phyloP scores from a whole-genome alignment of 1,140 invertebrate genomes.

The Hylyphantes graminicola region DNA sequence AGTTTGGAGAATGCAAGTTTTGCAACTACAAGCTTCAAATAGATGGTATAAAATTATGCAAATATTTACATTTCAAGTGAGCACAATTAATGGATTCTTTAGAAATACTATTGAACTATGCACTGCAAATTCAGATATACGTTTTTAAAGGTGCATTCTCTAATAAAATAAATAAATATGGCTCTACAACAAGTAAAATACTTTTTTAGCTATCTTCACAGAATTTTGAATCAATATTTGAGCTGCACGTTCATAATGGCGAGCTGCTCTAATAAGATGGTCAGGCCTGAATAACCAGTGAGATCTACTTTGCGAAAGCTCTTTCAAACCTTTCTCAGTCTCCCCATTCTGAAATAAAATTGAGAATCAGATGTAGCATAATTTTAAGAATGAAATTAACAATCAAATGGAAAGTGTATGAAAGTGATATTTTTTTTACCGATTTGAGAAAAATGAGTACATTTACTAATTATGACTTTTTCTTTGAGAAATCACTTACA shows the following conservation, averaged over 20 bases:
- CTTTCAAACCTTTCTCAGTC: conserved; percentile 65
- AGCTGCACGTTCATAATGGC: conserved; percentile 72
- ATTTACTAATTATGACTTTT: no score
- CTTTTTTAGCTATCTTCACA: conserved; percentile 68
- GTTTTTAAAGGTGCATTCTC: no score
- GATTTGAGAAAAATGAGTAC: no score
- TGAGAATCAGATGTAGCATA: background rate
- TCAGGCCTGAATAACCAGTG: conserved; percentile 69
- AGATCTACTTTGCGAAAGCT: conserved; percentile 66
- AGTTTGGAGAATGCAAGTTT: no score
- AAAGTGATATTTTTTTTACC: background rate
- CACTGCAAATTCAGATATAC: no score
- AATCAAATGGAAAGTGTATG: background rate
- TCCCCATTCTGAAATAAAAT: conserved; percentile 63
- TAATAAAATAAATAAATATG: background rate
- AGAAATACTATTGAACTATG: no score
- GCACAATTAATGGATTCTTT: background rate
- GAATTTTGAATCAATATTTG: conserved; percentile 71
- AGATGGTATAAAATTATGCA: no score
- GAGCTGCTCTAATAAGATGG: conserved; percentile 69
- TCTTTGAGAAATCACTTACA: no score
- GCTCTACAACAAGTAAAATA: conserved; percentile 37
- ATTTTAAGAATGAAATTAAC: background rate
- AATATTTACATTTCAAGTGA: background rate
- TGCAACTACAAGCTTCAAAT: no score